A percentile compares a stretch with the other conserved stretches of the same genome.
phyloP scores from a whole-genome alignment of 2,888 invertebrate genomes.

The Epistrophella euchroma region DNA sequence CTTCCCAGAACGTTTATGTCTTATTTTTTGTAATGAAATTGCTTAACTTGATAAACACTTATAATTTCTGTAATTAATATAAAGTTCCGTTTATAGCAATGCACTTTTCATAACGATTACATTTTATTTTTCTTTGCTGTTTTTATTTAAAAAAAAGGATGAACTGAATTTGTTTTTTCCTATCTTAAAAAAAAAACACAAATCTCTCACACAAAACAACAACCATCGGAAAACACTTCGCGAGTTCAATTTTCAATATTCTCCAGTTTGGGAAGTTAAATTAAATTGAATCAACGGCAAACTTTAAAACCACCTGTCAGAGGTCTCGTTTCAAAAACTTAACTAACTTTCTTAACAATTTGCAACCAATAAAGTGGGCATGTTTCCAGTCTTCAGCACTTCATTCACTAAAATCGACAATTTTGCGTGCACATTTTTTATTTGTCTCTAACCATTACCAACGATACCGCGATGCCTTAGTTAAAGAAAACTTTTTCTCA shows the following conservation, averaged over 20 bases:
- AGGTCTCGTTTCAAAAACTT: constrained; percentile 40
- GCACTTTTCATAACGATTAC: no score
- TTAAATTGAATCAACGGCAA: constrained; percentile 14
- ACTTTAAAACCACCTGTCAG: constrained; percentile 66
- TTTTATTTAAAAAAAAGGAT: not conserved
- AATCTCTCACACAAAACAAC: not conserved
- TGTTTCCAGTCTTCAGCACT: constrained; percentile 55
- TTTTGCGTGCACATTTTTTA: constrained; percentile 34
- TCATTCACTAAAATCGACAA: constrained; percentile 70
- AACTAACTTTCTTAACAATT: constrained; percentile 48
- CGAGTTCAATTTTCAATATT: constrained; percentile 5
- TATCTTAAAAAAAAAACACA: not conserved
- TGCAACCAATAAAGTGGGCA: constrained; percentile 45
- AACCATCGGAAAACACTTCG: not conserved
- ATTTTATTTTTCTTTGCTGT: no score
- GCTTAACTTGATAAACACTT: no score
- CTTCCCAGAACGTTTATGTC: no score
- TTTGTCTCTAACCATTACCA: constrained; percentile 16
- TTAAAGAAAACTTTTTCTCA: constrained; percentile 46
- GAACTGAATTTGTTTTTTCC: not conserved
- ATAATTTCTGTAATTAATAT: no score
- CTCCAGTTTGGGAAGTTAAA: not conserved
- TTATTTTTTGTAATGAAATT: no score
- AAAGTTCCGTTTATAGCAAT: no score
- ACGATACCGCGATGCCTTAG: constrained; percentile 29